Conservation (phyloP, 2,113 vertebrate genomes). For the Phaethon lepturus region DNA sequence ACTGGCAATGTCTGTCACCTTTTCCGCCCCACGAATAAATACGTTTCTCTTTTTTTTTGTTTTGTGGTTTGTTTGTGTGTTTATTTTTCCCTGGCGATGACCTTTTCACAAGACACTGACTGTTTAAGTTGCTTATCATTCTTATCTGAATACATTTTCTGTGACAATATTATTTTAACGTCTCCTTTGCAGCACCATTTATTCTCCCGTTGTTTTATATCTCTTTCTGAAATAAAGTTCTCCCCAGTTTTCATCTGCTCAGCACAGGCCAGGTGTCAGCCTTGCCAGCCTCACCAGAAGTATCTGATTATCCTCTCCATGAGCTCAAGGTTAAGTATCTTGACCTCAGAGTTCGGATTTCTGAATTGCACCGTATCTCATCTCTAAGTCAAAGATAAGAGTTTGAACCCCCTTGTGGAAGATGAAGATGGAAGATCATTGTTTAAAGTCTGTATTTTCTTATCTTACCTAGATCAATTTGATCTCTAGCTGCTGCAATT, state of each 20-base stretch:
- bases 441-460: constrained; percentile 5
- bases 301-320: not conserved
- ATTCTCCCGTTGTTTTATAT: not conserved
- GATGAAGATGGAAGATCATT: not conserved
- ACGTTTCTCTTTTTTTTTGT: not conserved
- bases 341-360: not conserved
- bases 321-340: constrained; percentile 7
- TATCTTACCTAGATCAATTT: not conserved
- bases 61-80: not conserved
- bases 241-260: not conserved
- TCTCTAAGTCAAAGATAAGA: constrained; percentile 9
- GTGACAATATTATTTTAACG: not conserved
- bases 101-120: not conserved
- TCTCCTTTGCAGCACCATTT: not conserved
- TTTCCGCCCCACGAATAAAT: not conserved
- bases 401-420: not conserved
- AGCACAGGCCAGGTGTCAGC: not conserved
- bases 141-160: not conserved
- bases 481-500: not conserved
- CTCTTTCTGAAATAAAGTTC: not conserved
- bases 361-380: not conserved
- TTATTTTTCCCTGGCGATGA: not conserved
- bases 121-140: not conserved
- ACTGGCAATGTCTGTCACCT: not conserved
- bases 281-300: not conserved